Evolutionary conservation across 2,888 invertebrate species (phyloP), one percentile per base, ranked within the genome.

Genomic region (Drosophila differens): DNA sequence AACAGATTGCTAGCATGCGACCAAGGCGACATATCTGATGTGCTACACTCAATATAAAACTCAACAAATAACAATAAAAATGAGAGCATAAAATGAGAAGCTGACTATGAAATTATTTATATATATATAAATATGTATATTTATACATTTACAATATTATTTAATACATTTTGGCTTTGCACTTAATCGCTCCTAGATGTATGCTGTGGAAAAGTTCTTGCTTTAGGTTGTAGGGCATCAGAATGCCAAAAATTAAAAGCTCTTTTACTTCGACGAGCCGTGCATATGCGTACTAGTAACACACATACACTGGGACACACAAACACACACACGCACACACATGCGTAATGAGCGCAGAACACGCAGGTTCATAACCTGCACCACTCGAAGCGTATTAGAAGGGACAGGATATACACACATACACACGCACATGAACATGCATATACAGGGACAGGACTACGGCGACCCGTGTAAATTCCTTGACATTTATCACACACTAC

Each of bases 341-440:
- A 83, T 76, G 88, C 88, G 80, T 85, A 79, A 79, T 79, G 76
- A 62, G 78, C 67, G 76, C 72, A 74, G 58, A 82, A 67, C 88
- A 89, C 89, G 82, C 87, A 90, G 89, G 91, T 91, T 91, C 91
- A 90, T 91, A 91, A 91, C 91, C 91, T 91, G 86, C 89, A 86
- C 91, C 89, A 91, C 88, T 89, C 66, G 79, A 90, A 87, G 79
- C 74, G 79, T 89, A 84, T 85, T 85, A 89, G 90, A 89, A 73
- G 87, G 80, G 87, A 87, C 85, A 86, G 72, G 66, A 72, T 76
- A 72, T 41, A 41, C n/a, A n/a, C 19, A 57, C 22, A 14, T 49
- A 41, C 37, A 47, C 37, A 19, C 16, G 53, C 25, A 32, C 58
- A 44, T 60, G 59, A 51, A 54, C 70, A 28, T 52, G 12, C 53